A percentile compares a stretch with the other conserved stretches of the same genome.
Conservation (phyloP, 2,113 vertebrate genomes). For the Entelurus aequoreus region DNA sequence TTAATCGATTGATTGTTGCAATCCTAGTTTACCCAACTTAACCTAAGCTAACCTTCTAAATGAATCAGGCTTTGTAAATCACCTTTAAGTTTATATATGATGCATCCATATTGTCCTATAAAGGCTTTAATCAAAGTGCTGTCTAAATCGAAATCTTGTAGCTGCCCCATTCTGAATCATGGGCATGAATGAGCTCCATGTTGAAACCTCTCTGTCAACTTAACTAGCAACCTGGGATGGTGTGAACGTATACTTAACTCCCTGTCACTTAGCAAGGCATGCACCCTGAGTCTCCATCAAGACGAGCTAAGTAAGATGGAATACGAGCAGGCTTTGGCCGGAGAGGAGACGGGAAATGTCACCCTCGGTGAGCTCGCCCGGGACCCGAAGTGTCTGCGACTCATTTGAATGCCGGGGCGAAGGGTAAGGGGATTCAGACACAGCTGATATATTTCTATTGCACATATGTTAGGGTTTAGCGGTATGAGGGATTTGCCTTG, state of each 20-base stretch:
- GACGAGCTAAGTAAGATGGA: constrained; percentile 74
- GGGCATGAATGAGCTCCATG: constrained; percentile 62
- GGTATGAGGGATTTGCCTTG: constrained; percentile 64
- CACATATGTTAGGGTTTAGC: constrained; percentile 52
- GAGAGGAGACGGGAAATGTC: constrained; percentile 65
- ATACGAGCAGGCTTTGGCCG: constrained; percentile 62
- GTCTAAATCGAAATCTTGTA: constrained; percentile 35
- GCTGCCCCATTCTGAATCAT: constrained; percentile 56
- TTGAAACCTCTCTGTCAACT: constrained; percentile 67
- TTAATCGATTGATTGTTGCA: too few species aligned
- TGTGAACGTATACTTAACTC: constrained; percentile 76
- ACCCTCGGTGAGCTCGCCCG: constrained; percentile 68
- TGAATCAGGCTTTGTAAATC: background rate
- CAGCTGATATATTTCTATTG: constrained; percentile 63
- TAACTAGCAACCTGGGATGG: constrained; percentile 67
- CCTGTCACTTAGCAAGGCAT: constrained; percentile 72
- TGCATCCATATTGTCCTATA: constrained; percentile 1
- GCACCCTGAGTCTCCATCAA: constrained; percentile 69
- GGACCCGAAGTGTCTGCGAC: constrained; percentile 52
- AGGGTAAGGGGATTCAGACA: constrained; percentile 49
- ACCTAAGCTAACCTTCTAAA: too few species aligned
- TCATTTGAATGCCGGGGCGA: constrained; percentile 66
- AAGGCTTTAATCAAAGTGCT: constrained; percentile 29
- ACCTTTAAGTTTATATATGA: background rate
- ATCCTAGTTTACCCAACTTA: too few species aligned